Percentiles rank a stretch among this genome's conserved stretches.
Conservation (phyloP, 2,113 vertebrate species). For the Panthera uncia region DNA sequence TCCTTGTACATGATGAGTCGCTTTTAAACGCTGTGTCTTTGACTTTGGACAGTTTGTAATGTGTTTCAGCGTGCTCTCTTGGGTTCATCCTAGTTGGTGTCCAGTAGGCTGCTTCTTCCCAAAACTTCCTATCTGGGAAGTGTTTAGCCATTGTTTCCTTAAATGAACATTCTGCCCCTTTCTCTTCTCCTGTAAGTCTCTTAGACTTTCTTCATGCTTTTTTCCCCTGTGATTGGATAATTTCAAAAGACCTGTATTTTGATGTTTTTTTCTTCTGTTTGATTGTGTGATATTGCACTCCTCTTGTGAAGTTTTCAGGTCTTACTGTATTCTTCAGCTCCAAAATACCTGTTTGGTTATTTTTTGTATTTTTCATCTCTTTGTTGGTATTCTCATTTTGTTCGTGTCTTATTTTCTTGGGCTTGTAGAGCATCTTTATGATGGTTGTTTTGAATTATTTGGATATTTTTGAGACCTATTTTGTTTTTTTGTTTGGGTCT, state of each 20-base stretch:
- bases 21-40: not conserved
- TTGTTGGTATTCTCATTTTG: not conserved
- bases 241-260: not conserved
- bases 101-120: not conserved
- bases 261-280: not conserved
- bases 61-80: not conserved
- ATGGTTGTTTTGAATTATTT: not conserved
- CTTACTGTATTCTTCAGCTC: not conserved
- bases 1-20: not conserved
- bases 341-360: not conserved
- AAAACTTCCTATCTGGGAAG: not conserved
- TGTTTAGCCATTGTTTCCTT: not conserved
- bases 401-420: not conserved
- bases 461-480: not conserved
- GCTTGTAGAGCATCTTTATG: not conserved
- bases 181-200: not conserved
- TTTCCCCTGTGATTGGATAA: not conserved
- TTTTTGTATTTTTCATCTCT: not conserved
- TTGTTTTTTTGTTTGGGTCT: not conserved
- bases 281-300: not conserved
- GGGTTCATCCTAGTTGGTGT: not conserved
- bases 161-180: not conserved
- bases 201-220: not conserved
- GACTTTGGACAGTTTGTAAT: not conserved
- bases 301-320: not conserved